Base-by-base conservation (phyloP, 1,140 invertebrate genomes). In the Steinernema feltiae region DNA sequence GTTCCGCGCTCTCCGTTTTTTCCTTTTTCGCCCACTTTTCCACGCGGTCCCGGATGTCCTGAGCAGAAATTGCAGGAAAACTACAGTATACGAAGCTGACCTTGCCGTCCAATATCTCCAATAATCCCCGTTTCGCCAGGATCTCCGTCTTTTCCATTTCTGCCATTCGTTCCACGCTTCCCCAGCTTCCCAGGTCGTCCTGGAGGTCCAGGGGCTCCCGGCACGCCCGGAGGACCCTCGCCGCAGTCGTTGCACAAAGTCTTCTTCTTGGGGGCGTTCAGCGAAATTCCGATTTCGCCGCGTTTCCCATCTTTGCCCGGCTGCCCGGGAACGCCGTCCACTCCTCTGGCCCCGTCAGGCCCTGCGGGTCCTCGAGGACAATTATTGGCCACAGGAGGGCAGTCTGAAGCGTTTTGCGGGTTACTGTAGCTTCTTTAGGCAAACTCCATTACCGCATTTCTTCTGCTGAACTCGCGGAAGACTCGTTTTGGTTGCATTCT, bases 51-150 rank as follows among this genome's bases (percentile, higher is more conserved):
- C 29, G 81, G 72, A 70, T 18, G 35, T 7, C 35, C 35, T 41
- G 18, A 41, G 7, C 35, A 41, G 18, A 41, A 18, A 41, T 41
- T 18, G 18, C 7, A 18, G 35, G 7, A 7, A 41, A 41, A 7
- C 7, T 41, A 41, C 18, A 18, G 7, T 7, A 7, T 41, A 41
- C 7, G 7, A 7, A 41, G 7, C 35, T 41, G 7, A 41, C 35
- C 79, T 69, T 31, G 79, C 75, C n/a, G 73, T 73, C 70, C 81
- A 81, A 41, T 81, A 82, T 69, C 78, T 77, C 69, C 78, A 78
- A 73, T 73, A 79, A 32, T 70, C 72, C 74, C 78, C 76, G 71
- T 41, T 7, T 7, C 7, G 7, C 35, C 35, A 41, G 35, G 35
- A 18, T 41, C 18, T 18, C 35, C 35, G 18, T 41, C 35, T 41